Percentiles rank a stretch among this genome's conserved stretches.
phyloP scores from a whole-genome alignment of 2,113 vertebrate species.

The Mus musculus region DNA sequence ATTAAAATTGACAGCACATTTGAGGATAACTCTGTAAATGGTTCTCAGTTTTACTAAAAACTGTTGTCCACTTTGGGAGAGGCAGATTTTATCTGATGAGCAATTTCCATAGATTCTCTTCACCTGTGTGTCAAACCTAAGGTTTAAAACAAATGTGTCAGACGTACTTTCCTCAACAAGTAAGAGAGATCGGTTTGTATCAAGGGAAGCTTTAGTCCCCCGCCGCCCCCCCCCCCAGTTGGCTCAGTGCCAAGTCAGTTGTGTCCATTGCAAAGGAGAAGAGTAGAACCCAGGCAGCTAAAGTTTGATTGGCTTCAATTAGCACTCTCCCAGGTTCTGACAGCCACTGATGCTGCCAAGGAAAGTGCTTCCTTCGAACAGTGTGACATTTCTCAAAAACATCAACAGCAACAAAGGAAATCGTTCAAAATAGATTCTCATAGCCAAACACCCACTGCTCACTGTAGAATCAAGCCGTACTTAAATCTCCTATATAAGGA shows the following conservation, averaged over 20 bases:
- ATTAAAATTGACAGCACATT: constrained; percentile 8
- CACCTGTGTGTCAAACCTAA: neutral
- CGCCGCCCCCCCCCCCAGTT: neutral
- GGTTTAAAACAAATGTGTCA: constrained; percentile 5
- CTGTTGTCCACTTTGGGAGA: neutral
- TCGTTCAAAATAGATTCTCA: constrained; percentile 55
- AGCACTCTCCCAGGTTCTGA: constrained; percentile 65
- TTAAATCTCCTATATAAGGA: constrained; percentile 64
- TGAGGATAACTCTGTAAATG: constrained; percentile 29
- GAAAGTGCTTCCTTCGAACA: constrained; percentile 47
- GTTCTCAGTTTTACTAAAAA: constrained; percentile 41
- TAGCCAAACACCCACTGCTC: constrained; percentile 53
- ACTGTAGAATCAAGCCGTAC: constrained; percentile 33
- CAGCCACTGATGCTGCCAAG: constrained; percentile 40
- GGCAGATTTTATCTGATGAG: neutral
- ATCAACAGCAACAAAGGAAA: constrained; percentile 70
- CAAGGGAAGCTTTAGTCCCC: neutral
- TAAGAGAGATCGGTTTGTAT: neutral
- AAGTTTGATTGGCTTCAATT: constrained; percentile 67
- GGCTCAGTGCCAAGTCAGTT: neutral
- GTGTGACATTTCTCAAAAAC: constrained; percentile 56
- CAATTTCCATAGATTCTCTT: constrained; percentile 32
- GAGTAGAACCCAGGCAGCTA: constrained; percentile 62
- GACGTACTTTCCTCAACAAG: constrained; percentile 34
- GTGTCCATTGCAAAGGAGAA: constrained; percentile 32